phyloP scores from a whole-genome alignment of 1,140 invertebrate genomes.

The Drosophila sp. region DNA sequence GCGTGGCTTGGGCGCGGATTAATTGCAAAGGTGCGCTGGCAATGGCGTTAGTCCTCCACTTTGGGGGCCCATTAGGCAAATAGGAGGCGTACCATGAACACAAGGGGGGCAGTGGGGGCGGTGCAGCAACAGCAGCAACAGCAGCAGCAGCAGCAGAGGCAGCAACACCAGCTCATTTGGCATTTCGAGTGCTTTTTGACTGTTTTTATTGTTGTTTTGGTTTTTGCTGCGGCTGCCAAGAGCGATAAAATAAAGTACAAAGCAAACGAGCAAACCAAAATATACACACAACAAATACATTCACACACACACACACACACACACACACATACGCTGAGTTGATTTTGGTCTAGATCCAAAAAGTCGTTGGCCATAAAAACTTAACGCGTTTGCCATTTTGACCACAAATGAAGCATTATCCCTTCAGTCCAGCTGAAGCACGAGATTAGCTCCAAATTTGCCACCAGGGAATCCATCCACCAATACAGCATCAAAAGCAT shows the following conservation, averaged over 20 bases:
- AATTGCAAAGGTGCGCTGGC: slow-evolving; percentile 57
- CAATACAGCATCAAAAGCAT: slow-evolving; percentile 1
- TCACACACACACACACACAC: slow-evolving; percentile 25
- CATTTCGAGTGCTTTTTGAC: slow-evolving; percentile 82
- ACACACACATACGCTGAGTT: slow-evolving; percentile 25
- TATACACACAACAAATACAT: slow-evolving; percentile 13
- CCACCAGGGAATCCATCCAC: slow-evolving; percentile 48
- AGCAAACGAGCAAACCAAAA: slow-evolving; percentile 66
- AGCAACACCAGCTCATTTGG: slow-evolving; percentile 73
- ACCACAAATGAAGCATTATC: slow-evolving; percentile 81
- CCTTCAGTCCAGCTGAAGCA: slow-evolving; percentile 22
- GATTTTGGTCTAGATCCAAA: slow-evolving; percentile 79
- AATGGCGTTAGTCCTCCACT: slow-evolving; percentile 5
- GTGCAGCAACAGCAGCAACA: slow-evolving; percentile 48
- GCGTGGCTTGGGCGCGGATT: slow-evolving; percentile 46
- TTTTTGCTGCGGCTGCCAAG: slow-evolving; percentile 64
- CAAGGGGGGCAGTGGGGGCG: neutral
- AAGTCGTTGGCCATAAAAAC: slow-evolving; percentile 80
- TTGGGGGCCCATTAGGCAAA: slow-evolving; percentile 53
- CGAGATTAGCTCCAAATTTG: slow-evolving; percentile 51
- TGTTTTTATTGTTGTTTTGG: slow-evolving; percentile 79
- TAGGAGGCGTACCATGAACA: slow-evolving; percentile 31
- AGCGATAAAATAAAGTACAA: slow-evolving; percentile 83
- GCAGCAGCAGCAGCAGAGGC: slow-evolving; percentile 55
- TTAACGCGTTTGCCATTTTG: slow-evolving; percentile 81